Conservation (phyloP, 2,797 vertebrate genomes). For the Manis javanica region DNA sequence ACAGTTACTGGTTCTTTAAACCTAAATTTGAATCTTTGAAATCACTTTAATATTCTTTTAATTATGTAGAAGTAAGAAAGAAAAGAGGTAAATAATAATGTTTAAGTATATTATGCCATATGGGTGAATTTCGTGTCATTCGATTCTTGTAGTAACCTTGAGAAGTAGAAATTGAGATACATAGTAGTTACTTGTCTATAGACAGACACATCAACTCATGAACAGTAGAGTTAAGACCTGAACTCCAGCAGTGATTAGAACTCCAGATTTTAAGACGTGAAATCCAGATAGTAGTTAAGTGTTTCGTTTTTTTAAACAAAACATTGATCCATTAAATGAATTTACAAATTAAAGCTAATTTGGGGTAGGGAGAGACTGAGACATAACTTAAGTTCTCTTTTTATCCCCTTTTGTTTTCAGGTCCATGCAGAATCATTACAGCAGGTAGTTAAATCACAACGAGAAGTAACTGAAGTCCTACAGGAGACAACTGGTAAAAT, state of each 20-base stretch:
- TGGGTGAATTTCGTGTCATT: slow-evolving; percentile 44
- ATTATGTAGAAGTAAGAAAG: slow-evolving; percentile 1
- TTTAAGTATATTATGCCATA: not conserved
- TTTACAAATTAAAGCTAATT: slow-evolving; percentile 54
- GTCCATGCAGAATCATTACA: slow-evolving; percentile 92
- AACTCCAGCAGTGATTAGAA: not conserved
- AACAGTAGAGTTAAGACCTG: not conserved
- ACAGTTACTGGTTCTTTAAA: slow-evolving; percentile 50
- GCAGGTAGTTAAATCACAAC: slow-evolving; percentile 89
- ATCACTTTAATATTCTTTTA: not conserved
- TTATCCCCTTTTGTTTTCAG: slow-evolving; percentile 81
- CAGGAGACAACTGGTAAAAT: slow-evolving; percentile 91
- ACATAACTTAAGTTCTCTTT: not conserved
- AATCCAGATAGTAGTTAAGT: not conserved
- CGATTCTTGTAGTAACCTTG: not conserved
- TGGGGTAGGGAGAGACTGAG: not conserved
- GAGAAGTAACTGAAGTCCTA: slow-evolving; percentile 88
- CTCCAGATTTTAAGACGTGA: not conserved
- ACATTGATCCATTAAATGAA: not conserved
- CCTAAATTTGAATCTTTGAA: slow-evolving; percentile 57
- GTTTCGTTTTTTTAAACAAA: not conserved
- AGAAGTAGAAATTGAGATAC: not conserved
- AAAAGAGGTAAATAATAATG: not conserved
- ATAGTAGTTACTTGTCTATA: not conserved
- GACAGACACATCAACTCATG: not conserved